Evolutionary conservation across 2,888 invertebrate species (phyloP).

Genomic region (Polydrusus cervinus): DNA sequence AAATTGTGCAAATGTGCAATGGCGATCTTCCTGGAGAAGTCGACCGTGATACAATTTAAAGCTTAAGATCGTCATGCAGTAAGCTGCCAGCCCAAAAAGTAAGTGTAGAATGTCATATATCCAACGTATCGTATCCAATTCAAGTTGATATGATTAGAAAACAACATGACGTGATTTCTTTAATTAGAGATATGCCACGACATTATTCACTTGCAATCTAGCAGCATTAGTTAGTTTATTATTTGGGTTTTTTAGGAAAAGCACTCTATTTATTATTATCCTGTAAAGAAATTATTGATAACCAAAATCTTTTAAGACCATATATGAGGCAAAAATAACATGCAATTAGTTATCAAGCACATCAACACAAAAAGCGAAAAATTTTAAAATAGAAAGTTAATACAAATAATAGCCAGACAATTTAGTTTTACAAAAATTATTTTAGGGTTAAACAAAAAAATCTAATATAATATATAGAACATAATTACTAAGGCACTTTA

Average conservation of each 20-base stretch:
- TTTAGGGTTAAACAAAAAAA: constrained; percentile 16
- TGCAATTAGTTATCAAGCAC: constrained; percentile 16
- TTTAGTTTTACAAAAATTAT: not conserved
- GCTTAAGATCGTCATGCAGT: constrained; percentile 37
- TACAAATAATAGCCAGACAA: not conserved
- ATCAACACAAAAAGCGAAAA: constrained; percentile 17
- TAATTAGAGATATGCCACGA: not conserved
- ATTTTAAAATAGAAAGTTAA: not conserved
- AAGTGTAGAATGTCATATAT: constrained; percentile 27
- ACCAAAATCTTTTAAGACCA: not conserved
- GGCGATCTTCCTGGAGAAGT: constrained; percentile 17
- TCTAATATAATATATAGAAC: not conserved
- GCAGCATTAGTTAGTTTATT: not conserved
- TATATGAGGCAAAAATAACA: constrained; percentile 12
- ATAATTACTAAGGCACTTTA: constrained; percentile 4
- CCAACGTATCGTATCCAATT: not conserved
- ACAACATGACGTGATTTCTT: not conserved
- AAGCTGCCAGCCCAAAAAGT: constrained; percentile 33
- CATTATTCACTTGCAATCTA: constrained; percentile 21
- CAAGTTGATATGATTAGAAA: not conserved
- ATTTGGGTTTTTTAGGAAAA: not conserved
- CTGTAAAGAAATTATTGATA: constrained; percentile 6
- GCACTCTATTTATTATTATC: not conserved
- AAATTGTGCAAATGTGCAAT: constrained; percentile 33
- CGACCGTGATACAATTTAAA: constrained; percentile 24